These are phyloP conservation scores for Drosophila chauvacae DNA, from an alignment of 1,140 invertebrate genomes.

Conservation along the genomic window DNA sequence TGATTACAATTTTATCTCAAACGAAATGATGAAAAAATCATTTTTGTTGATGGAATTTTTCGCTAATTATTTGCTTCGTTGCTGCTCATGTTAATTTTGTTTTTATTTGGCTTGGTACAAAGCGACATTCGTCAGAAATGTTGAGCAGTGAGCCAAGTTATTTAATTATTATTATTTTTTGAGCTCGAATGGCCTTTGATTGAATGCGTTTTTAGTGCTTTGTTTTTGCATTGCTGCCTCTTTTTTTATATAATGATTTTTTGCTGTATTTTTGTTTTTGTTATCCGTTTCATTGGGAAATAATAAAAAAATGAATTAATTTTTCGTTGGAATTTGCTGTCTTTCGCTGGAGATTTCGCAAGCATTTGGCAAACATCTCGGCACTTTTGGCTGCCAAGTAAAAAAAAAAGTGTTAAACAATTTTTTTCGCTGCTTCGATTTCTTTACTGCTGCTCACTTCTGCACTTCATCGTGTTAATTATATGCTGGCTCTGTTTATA, in stretches of 20 bases:
- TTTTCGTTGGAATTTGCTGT: constrained; percentile 43
- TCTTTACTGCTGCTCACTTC: constrained; percentile 36
- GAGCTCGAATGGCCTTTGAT: constrained; percentile 22
- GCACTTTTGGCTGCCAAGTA: constrained; percentile 44
- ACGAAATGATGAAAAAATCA: constrained; percentile 1
- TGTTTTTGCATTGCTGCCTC: constrained; percentile 11
- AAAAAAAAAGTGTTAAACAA: constrained; percentile 35
- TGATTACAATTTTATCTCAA: constrained; percentile 15
- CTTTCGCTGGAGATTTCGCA: constrained; percentile 25
- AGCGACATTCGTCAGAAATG: constrained; percentile 30
- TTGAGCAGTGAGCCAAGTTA: constrained; percentile 26
- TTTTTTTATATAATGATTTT: constrained; percentile 16
- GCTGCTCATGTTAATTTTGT: neutral
- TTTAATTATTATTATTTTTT: constrained; percentile 36
- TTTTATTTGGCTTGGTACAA: neutral
- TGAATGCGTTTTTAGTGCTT: constrained; percentile 28
- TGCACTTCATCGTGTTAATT: constrained; percentile 65
- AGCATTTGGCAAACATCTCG: constrained; percentile 52
- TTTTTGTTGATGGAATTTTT: constrained; percentile 30
- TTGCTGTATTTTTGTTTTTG: neutral
- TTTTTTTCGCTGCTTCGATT: constrained; percentile 40
- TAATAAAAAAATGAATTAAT: constrained; percentile 31
- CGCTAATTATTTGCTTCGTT: constrained; percentile 33
- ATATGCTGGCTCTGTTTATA: constrained; percentile 53
- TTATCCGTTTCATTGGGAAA: constrained; percentile 22